Base-by-base conservation (phyloP, 1,140 invertebrate species). In the Theocolax elegans region DNA sequence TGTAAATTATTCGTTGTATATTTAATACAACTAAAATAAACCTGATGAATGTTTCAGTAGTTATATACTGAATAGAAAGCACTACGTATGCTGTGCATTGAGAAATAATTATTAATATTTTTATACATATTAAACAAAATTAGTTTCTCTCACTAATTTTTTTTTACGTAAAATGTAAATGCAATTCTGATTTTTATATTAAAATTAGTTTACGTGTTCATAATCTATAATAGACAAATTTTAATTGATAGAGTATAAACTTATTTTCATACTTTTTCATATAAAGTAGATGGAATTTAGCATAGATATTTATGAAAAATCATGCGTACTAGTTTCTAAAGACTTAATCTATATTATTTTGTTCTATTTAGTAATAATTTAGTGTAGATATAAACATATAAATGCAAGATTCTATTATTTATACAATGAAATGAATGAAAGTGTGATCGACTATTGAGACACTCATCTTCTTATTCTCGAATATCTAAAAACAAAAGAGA, bases 11-110 rank as follows among this genome's bases (percentile, higher is more conserved):
- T 21, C 15, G 48, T 25, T 63, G 38, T 69, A 25, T 63, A 46
- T 69, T 63, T 62, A 35, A 69, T 56, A 63, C 31, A 31, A 54
- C 23, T 12, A 12, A 62, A 53, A 63, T 17, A 21, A 19, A 31
- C 19, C 54, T n/a, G 25, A 63, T 31, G 25, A 66, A 59, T 56
- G 27, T 38, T 63, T 69, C 25, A 56, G 13, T 69, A 63, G 42
- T 27, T 23, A 58, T 62, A 44, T 46, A 29, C 19, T 48, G n/a
- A 10, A 29, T 44, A 19, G 15, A 46, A 60, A 19, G n/a, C 40
- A 65, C 27, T n/a, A 40, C 38, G 25, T 54, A 44, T 17, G 29
- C 21, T 51, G n/a, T 21, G 44, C 35, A 38, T 64, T 53, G 1
- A 27, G n/a, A 42, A 19, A 31, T 31, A 7, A 56, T 9, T 15